Percentiles rank a stretch among this genome's conserved stretches.
Evolutionary conservation across 2,797 vertebrate species (phyloP).

Genomic region (Chanos chanos): DNA sequence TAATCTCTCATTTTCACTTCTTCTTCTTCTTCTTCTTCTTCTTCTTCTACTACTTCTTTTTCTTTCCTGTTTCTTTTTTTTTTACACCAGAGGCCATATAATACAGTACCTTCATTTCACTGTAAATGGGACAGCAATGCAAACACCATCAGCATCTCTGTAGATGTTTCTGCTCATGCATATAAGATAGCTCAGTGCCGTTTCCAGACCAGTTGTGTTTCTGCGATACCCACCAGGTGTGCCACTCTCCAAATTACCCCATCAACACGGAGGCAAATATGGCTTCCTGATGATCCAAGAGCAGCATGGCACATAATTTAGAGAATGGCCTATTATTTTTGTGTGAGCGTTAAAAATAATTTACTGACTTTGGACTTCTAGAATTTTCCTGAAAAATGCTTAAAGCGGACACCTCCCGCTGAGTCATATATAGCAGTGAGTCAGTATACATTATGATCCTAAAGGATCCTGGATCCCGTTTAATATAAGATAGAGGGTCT

Average conservation of each 20-base stretch:
- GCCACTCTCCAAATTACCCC: slow-evolving; percentile 73
- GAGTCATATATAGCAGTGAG: slow-evolving; percentile 2
- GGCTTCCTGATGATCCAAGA: slow-evolving; percentile 71
- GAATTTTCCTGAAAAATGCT: slow-evolving; percentile 64
- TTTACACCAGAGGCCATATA: too few species aligned
- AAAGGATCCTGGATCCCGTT: slow-evolving; percentile 32
- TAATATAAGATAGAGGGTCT: slow-evolving; percentile 2
- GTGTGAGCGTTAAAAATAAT: slow-evolving; percentile 77
- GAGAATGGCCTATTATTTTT: slow-evolving; percentile 81
- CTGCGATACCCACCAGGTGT: slow-evolving; percentile 78
- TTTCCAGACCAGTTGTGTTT: slow-evolving; percentile 54
- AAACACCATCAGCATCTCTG: slow-evolving; percentile 60
- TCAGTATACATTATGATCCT: neutral
- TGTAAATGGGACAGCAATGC: slow-evolving; percentile 63
- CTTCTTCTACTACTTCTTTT: too few species aligned
- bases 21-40: too few species aligned
- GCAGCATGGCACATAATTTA: slow-evolving; percentile 74
- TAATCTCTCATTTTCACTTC: too few species aligned
- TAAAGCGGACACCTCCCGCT: slow-evolving; percentile 41
- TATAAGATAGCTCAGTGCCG: slow-evolving; percentile 61
- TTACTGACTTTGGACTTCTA: slow-evolving; percentile 70
- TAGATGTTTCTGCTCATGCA: slow-evolving; percentile 57
- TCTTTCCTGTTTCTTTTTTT: too few species aligned
- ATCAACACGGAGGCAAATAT: slow-evolving; percentile 77
- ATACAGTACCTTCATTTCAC: slow-evolving; percentile 59